Evolutionary conservation across 2,888 invertebrate species (phyloP).

Genomic region (Apocheima hispidaria): DNA sequence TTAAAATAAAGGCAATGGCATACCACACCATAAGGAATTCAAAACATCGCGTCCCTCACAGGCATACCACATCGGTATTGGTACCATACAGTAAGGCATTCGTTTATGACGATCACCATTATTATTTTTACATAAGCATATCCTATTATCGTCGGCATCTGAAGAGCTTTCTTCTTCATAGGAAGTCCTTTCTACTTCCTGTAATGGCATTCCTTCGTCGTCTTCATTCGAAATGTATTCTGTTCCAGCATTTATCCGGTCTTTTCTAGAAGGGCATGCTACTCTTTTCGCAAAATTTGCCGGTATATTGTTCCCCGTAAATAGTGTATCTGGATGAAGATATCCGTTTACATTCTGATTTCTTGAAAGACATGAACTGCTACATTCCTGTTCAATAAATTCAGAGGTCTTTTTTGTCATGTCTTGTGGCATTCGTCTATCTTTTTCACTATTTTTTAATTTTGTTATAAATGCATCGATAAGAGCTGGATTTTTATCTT

Average conservation of each 20-base stretch:
- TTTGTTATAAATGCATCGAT: slow-evolving; percentile 56
- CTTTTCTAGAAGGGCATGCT: background rate
- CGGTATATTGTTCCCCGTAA: background rate
- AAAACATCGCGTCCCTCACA: background rate
- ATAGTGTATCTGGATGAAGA: background rate
- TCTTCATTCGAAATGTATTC: background rate
- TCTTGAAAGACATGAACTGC: background rate
- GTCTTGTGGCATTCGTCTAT: slow-evolving; percentile 45
- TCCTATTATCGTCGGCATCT: background rate
- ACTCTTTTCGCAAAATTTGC: background rate
- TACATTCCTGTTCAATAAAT: background rate
- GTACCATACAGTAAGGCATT: slow-evolving; percentile 18
- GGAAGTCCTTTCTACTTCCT: too few relatives aligned
- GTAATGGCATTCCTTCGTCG: background rate
- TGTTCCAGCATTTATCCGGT: background rate
- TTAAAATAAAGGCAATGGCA: slow-evolving; percentile 13
- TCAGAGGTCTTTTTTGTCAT: background rate
- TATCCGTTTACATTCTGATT: background rate
- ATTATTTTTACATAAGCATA: background rate
- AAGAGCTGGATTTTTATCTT: slow-evolving; percentile 43
- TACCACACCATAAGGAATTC: slow-evolving; percentile 19
- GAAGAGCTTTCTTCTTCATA: background rate
- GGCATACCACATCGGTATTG: slow-evolving; percentile 3
- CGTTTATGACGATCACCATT: background rate
- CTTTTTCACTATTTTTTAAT: slow-evolving; percentile 52